Percentiles rank a stretch among this genome's conserved stretches.
Conservation (phyloP, 1,140 invertebrate species). For the Brevipalpus yothersi region DNA sequence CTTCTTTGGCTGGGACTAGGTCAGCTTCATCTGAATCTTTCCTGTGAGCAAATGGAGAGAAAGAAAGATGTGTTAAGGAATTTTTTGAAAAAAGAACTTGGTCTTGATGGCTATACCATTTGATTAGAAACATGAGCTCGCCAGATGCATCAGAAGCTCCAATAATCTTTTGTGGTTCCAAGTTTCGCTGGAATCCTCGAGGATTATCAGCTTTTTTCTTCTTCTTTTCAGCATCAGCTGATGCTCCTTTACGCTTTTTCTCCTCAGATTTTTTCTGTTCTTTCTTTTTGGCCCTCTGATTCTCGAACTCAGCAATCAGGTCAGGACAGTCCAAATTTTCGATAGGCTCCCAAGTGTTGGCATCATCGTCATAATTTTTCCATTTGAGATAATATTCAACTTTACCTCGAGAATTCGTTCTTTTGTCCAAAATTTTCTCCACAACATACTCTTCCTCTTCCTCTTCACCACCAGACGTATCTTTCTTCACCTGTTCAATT, state of each 20-base stretch:
- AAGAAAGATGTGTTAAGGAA: no score
- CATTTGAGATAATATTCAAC: constrained; percentile 29
- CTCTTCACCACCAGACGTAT: constrained; percentile 2
- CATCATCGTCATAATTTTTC: constrained; percentile 29
- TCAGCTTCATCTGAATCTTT: constrained; percentile 86
- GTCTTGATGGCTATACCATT: constrained; percentile 33
- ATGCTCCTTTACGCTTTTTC: not conserved
- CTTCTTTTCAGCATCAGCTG: no score
- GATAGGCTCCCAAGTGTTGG: constrained; percentile 7
- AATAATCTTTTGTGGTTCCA: constrained; percentile 72
- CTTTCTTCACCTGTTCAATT: not conserved
- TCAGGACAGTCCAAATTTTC: constrained; percentile 33
- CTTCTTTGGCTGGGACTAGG: constrained; percentile 64
- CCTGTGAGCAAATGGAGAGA: no score
- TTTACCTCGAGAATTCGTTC: constrained; percentile 21
- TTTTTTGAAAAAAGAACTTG: no score
- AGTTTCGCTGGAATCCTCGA: not conserved
- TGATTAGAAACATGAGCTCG: constrained; percentile 88
- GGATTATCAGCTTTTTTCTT: not conserved
- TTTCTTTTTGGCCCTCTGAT: constrained; percentile 18
- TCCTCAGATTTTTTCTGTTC: constrained; percentile 1
- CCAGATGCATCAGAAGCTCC: constrained; percentile 83
- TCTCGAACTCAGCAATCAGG: constrained; percentile 37
- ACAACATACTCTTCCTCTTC: constrained; percentile 26
- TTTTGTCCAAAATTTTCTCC: constrained; percentile 26